Conservation (phyloP, 2,888 invertebrate genomes). For the Sisyra nigra region DNA sequence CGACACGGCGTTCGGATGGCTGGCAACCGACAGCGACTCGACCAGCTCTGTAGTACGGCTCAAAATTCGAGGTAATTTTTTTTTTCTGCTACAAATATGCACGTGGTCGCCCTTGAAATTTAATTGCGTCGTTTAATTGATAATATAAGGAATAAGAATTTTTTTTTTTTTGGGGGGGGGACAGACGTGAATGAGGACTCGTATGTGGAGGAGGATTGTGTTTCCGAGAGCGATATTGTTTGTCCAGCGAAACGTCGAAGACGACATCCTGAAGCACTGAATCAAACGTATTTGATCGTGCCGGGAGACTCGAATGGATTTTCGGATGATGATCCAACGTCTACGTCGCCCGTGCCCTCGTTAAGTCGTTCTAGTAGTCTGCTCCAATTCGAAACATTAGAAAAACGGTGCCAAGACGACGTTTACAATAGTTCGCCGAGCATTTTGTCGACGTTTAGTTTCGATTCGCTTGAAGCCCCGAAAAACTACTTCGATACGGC, state of each 20-base stretch:
- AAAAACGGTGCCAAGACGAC: slow-evolving; percentile 43
- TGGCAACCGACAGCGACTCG: slow-evolving; percentile 56
- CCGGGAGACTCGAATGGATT: neutral
- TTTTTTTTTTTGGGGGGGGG: slow-evolving; percentile 25
- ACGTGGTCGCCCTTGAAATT: slow-evolving; percentile 2
- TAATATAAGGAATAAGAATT: neutral
- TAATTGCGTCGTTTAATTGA: neutral
- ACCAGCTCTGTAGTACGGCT: slow-evolving; percentile 60
- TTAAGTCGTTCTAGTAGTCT: slow-evolving; percentile 66
- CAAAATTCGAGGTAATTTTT: slow-evolving; percentile 21
- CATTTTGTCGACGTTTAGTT: slow-evolving; percentile 32
- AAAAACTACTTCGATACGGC: slow-evolving; percentile 27
- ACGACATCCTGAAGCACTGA: slow-evolving; percentile 30
- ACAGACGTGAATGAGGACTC: no score
- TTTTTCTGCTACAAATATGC: neutral
- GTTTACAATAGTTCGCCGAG: slow-evolving; percentile 29
- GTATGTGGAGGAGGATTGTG: slow-evolving; percentile 33
- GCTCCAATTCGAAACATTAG: slow-evolving; percentile 71
- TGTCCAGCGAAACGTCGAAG: slow-evolving; percentile 59
- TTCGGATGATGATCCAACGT: slow-evolving; percentile 15
- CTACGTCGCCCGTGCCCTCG: slow-evolving; percentile 32
- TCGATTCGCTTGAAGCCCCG: slow-evolving; percentile 32
- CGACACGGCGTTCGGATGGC: slow-evolving; percentile 24
- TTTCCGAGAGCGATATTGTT: slow-evolving; percentile 57
- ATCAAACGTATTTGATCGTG: slow-evolving; percentile 14